These are phyloP conservation scores for Schrankia costaestrigalis DNA, from an alignment of 2,888 invertebrate species.

Conservation along the genomic window DNA sequence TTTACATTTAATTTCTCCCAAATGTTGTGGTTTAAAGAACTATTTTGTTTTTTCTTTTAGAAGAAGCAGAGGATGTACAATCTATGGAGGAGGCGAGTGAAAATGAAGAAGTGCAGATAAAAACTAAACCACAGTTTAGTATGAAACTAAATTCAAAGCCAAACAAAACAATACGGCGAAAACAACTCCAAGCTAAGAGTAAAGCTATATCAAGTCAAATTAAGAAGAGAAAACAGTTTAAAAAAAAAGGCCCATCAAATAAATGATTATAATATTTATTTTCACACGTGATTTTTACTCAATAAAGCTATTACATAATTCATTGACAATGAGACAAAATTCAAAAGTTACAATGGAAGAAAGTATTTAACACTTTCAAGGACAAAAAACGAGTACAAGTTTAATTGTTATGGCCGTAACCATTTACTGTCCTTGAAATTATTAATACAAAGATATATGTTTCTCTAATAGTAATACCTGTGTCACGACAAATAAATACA, in stretches of 20 bases:
- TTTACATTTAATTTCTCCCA: no score
- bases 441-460: no score
- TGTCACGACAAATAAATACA: conserved; percentile 10
- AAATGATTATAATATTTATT: conserved; percentile 35
- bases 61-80: conserved; percentile 53
- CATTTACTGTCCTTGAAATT: no score
- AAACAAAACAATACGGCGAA: conserved; percentile 70
- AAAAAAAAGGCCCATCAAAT: conserved; percentile 60
- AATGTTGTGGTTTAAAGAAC: no score
- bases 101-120: no score
- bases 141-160: conserved; percentile 50
- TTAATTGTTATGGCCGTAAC: no score
- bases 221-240: conserved; percentile 67
- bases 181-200: conserved; percentile 71
- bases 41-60: conserved; percentile 37
- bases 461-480: no score
- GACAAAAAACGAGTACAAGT: no score
- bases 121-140: conserved; percentile 37
- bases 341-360: conserved; percentile 18
- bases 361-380: no score
- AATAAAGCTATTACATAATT: conserved; percentile 1
- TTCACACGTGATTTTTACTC: conserved; percentile 32
- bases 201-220: conserved; percentile 72
- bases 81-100: conserved; percentile 37
- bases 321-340: not conserved